Evolutionary conservation across 2,888 invertebrate species (phyloP).

Genomic region (Hydrotaea diabolus): DNA sequence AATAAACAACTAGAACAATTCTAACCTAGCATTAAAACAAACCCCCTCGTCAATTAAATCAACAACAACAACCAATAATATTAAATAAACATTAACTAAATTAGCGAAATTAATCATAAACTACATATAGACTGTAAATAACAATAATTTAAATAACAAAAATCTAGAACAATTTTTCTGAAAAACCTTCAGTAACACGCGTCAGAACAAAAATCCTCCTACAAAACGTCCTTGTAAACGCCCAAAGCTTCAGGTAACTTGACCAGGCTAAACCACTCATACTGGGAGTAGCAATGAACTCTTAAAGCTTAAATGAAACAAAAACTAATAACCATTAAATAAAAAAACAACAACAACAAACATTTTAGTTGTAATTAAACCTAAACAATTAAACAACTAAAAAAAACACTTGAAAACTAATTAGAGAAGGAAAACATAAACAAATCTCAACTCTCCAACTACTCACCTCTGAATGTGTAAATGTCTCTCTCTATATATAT

Average conservation of each 20-base stretch:
- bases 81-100: no score
- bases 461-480: slow-evolving; percentile 17
- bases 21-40: slow-evolving; percentile 13
- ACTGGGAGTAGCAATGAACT: slow-evolving; percentile 19
- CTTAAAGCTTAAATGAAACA: background rate
- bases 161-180: background rate
- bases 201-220: background rate
- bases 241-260: slow-evolving; percentile 16
- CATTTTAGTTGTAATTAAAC: background rate
- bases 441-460: background rate
- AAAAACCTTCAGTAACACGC: background rate
- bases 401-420: background rate
- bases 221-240: background rate
- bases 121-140: slow-evolving; percentile 29
- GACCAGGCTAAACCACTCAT: background rate
- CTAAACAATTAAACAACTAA: background rate
- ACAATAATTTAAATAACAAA: slow-evolving; percentile 5
- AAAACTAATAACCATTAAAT: background rate
- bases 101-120: background rate
- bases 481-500: background rate
- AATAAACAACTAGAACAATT: background rate
- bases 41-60: background rate
- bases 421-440: no score
- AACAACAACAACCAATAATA: background rate
- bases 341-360: background rate